Evolutionary conservation across 2,113 vertebrate genomes (phyloP), one percentile per base, ranked within the genome.

Genomic region (Solea solea): DNA sequence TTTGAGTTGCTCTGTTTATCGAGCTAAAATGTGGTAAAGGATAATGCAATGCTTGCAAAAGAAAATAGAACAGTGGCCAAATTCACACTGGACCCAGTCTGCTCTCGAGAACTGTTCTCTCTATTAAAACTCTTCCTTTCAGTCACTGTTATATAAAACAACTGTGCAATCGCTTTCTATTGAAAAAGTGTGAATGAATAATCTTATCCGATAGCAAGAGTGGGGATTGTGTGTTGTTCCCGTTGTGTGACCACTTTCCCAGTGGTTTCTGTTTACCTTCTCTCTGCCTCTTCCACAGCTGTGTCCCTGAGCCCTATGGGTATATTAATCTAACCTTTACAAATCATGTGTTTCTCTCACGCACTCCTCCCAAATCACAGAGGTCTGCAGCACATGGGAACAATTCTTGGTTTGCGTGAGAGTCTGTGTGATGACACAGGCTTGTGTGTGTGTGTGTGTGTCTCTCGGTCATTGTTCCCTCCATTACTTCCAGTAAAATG

Each of bases 331-430:
- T 54, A 44, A 65, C 64, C 42, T 62, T 69, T 27, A 55, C 50
- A 58, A 82, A 65, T 77, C 27, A 25, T 74, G 58, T 67, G 54
- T 49, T 86, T 73, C 58, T 83, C 75, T 89, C 80, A 78, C 75
- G 52, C 83, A 89, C 46, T 9, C 71, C 42, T 69, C 66, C 68
- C 48, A 64, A 69, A 80, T 76, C 72, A 61, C 34, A 64, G 51
- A 74, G 56, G 73, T 82, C 80, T 46, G 65, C 63, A 68, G 67
- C 82, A 89, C 58, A 85, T 86, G 84, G 80, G 68, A 86, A 58
- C 76, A 59, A 75, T 85, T 71, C 2, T 53, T 48, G 21, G 50
- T 55, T 85, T 69, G 68, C 62, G 14, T 82, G 73, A 84, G 79
- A 80, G 28, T 25, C 42, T 2, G 52, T 71, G 51, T 51, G 64